Conservation (phyloP, 2,797 vertebrate species). For the Muraenolepis orangiensis region DNA sequence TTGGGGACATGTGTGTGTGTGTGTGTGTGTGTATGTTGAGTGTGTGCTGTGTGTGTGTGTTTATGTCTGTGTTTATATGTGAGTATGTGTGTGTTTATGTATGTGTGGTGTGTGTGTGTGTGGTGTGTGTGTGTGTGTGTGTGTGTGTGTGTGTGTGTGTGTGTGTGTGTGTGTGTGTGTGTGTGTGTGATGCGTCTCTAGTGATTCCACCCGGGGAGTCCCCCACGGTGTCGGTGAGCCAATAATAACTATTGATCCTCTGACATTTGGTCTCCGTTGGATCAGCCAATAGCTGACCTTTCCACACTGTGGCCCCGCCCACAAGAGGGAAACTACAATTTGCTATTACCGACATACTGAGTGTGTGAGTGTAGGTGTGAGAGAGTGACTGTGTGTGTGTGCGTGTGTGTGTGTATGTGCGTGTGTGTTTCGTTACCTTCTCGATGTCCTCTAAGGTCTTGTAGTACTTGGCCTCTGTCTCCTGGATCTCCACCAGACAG, state of each 20-base stretch:
- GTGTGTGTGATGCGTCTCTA: conserved; percentile 24
- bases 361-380: not conserved
- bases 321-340: conserved; percentile 20
- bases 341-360: not conserved
- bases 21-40: not conserved
- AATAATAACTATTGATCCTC: conserved; percentile 63
- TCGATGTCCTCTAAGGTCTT: conserved; percentile 96
- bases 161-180: not conserved
- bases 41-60: no score
- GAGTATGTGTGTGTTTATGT: not conserved
- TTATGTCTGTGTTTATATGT: not conserved
- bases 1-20: not conserved
- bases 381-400: not conserved
- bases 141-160: not conserved
- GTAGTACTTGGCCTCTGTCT: conserved; percentile 96
- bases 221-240: conserved; percentile 30
- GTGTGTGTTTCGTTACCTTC: conserved; percentile 67
- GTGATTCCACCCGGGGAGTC: not conserved
- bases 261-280: conserved; percentile 59
- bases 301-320: conserved; percentile 38
- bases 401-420: not conserved
- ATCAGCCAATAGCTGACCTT: conserved; percentile 58
- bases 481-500: conserved; percentile 95
- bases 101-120: not conserved
- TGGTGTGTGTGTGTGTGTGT: not conserved